Percentiles rank a stretch among this genome's conserved stretches.
Evolutionary conservation across 2,797 vertebrate genomes (phyloP).

Genomic region (Coilia nasus): DNA sequence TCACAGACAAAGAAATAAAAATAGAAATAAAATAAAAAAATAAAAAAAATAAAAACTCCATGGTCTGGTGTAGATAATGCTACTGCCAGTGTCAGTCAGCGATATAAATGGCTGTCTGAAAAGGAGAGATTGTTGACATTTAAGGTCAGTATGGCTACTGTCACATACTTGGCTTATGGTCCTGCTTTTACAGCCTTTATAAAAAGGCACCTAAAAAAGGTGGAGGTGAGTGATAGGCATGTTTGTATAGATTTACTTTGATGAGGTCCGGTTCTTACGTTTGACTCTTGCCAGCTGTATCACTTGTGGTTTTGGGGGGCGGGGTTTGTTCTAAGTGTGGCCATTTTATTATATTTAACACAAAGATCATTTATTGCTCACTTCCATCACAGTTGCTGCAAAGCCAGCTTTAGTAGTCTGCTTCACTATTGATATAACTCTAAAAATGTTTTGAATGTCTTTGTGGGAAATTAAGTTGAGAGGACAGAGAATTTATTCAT

Average conservation of each 20-base stretch:
- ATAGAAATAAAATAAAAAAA: constrained; percentile 66
- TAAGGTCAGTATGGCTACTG: constrained; percentile 67
- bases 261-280: background rate
- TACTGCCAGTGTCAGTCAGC: constrained; percentile 68
- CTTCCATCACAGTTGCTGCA: background rate
- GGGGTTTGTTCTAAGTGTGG: background rate
- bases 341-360: background rate
- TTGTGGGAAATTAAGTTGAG: background rate
- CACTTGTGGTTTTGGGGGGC: background rate
- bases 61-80: constrained; percentile 73
- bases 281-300: background rate
- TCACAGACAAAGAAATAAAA: constrained; percentile 56
- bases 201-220: background rate
- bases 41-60: constrained; percentile 69
- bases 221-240: background rate
- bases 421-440: too few relatives aligned
- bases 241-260: background rate
- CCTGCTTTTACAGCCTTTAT: constrained; percentile 57
- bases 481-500: background rate
- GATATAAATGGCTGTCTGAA: constrained; percentile 71
- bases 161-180: constrained; percentile 60
- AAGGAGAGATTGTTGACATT: constrained; percentile 62
- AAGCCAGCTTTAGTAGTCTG: background rate
- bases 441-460: background rate
- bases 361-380: background rate